phyloP scores from a whole-genome alignment of 2,888 invertebrate genomes.

The Nymphalis c-album region DNA sequence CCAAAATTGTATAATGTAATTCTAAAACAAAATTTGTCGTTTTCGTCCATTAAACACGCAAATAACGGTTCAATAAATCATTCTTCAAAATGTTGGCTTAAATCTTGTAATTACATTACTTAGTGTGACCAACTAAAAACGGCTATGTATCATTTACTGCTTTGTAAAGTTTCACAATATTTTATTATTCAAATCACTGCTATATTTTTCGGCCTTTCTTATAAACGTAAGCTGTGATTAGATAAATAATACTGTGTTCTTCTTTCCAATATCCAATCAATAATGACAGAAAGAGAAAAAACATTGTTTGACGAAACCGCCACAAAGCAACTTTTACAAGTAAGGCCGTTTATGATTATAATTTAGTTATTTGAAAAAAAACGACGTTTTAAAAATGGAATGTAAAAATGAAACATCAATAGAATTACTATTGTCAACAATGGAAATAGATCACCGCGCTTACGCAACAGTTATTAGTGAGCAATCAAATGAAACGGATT shows the following conservation, averaged over 20 bases:
- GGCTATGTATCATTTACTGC: background rate
- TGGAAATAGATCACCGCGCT: background rate
- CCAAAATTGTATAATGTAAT: conserved; percentile 18
- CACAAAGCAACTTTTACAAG: no score
- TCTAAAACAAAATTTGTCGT: conserved; percentile 3
- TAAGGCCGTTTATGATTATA: no score
- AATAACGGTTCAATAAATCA: conserved; percentile 3
- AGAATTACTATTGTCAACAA: background rate
- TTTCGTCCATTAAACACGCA: background rate
- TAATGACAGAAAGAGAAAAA: no score
- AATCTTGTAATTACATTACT: conserved; percentile 1
- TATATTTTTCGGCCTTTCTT: no score
- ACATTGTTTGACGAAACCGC: no score
- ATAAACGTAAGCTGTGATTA: no score
- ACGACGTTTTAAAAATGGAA: no score
- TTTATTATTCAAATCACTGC: no score
- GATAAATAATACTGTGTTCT: no score
- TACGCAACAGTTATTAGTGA: background rate
- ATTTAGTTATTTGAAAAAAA: no score
- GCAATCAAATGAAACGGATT: background rate
- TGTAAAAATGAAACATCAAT: background rate
- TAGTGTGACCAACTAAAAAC: background rate
- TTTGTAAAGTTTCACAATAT: background rate
- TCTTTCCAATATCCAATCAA: no score
- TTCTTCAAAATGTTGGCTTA: background rate